phyloP scores from a whole-genome alignment of 2,888 invertebrate species.

The Galeopsomyia nigrocyanea region DNA sequence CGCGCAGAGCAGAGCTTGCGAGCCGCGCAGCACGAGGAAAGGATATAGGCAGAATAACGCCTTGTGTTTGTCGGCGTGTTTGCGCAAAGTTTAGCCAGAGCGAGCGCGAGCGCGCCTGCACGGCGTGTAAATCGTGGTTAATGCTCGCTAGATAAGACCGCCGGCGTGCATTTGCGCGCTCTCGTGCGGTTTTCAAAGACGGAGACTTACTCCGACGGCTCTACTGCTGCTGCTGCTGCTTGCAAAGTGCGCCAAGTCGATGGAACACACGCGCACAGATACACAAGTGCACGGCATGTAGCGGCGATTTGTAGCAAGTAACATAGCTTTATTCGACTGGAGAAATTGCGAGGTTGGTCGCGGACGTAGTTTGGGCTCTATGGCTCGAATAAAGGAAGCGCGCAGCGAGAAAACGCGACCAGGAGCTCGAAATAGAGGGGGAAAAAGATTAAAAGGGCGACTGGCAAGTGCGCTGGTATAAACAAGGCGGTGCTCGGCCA shows the following conservation, averaged over 20 bases:
- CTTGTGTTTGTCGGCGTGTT: slow-evolving; percentile 21
- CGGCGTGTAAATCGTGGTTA: slow-evolving; percentile 36
- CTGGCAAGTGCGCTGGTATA: too few species aligned
- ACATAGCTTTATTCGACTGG: too few species aligned
- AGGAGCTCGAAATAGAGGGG: too few species aligned
- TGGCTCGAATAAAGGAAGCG: slow-evolving; percentile 13
- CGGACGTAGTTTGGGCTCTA: too few species aligned
- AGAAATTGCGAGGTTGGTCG: too few species aligned
- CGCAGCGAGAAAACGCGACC: background rate
- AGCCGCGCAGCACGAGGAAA: background rate
- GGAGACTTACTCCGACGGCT: slow-evolving; percentile 25
- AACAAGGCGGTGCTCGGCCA: too few species aligned
- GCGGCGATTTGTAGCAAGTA: too few species aligned
- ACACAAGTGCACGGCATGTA: background rate
- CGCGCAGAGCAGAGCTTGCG: too few species aligned
- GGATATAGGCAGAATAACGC: too few species aligned
- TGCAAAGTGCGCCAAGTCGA: slow-evolving; percentile 13
- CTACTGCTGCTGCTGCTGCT: background rate
- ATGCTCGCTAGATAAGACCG: slow-evolving; percentile 33
- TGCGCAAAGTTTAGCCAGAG: slow-evolving; percentile 32
- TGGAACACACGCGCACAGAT: background rate
- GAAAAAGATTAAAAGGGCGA: slow-evolving; percentile 28
- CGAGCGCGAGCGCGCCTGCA: too few species aligned
- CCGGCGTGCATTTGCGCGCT: slow-evolving; percentile 1
- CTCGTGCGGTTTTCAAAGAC: slow-evolving; percentile 25